Conservation (phyloP, 2,888 invertebrate species). For the Catocala fraxini region DNA sequence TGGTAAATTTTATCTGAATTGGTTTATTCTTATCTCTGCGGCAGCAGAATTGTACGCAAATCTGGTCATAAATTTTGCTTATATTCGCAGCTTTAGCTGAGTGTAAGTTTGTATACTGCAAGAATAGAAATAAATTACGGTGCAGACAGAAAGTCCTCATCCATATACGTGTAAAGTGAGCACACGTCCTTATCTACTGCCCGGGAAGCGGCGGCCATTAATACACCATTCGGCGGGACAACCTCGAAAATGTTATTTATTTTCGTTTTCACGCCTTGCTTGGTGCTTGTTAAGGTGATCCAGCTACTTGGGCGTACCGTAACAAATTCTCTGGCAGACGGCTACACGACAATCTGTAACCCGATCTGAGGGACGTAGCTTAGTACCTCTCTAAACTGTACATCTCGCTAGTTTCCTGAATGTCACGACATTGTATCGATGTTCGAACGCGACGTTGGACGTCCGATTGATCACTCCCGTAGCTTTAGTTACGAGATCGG, state of each 20-base stretch:
- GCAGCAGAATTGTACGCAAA: not conserved
- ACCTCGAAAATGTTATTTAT: slow-evolving; percentile 53
- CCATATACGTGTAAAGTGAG: slow-evolving; percentile 29
- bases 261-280: slow-evolving; percentile 58
- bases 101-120: not conserved
- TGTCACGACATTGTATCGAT: slow-evolving; percentile 47
- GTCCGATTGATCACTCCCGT: slow-evolving; percentile 42
- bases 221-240: slow-evolving; percentile 42
- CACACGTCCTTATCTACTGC: slow-evolving; percentile 41
- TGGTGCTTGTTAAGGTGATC: slow-evolving; percentile 62
- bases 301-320: slow-evolving; percentile 56
- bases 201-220: slow-evolving; percentile 42
- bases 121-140: slow-evolving; percentile 32
- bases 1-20: slow-evolving; percentile 4
- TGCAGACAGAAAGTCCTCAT: slow-evolving; percentile 14
- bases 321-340: slow-evolving; percentile 67
- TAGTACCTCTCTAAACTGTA: slow-evolving; percentile 41
- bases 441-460: slow-evolving; percentile 32
- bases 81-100: not conserved
- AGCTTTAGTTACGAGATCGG: slow-evolving; percentile 32
- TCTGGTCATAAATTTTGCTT: slow-evolving; percentile 2
- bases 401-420: slow-evolving; percentile 43
- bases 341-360: slow-evolving; percentile 69
- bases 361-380: slow-evolving; percentile 55
- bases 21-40: slow-evolving; percentile 7